Conservation (phyloP, 2,888 invertebrate species). For the Strigamia transsilvanica region DNA sequence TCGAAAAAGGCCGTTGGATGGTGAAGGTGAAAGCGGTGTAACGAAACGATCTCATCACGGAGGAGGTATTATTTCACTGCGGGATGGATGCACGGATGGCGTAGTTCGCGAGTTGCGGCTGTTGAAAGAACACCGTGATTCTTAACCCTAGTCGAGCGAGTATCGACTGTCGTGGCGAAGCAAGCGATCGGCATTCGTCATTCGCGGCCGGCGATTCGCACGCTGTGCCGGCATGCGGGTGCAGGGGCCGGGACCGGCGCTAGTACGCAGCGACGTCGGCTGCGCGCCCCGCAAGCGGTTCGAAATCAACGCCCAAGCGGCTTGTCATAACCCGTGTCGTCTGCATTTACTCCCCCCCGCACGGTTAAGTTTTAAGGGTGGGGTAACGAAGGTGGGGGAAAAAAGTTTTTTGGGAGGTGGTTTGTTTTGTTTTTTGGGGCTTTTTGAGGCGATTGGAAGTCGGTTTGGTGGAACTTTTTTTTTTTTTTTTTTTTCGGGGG, state of each 20-base stretch:
- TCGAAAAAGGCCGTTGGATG: constrained; percentile 56
- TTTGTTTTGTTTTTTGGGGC: neutral
- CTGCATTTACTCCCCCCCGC: neutral
- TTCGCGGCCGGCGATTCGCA: too few species aligned
- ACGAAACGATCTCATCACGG: constrained; percentile 56
- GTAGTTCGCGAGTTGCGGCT: constrained; percentile 25
- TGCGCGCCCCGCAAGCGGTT: too few species aligned
- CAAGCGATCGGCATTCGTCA: too few species aligned
- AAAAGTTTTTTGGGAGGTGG: too few species aligned
- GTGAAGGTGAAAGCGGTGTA: constrained; percentile 57
- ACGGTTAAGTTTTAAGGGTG: too few species aligned
- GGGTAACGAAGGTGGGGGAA: too few species aligned
- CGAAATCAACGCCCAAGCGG: neutral
- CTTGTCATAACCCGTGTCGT: neutral
- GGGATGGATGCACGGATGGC: neutral
- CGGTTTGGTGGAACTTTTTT: neutral
- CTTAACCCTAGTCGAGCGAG: neutral
- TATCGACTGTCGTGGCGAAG: constrained; percentile 18
- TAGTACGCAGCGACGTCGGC: too few species aligned
- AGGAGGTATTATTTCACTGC: constrained; percentile 54
- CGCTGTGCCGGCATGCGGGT: too few species aligned
- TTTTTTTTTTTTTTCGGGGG: too few species aligned
- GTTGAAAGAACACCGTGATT: constrained; percentile 26
- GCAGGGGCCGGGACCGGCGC: too few species aligned
- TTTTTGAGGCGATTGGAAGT: neutral